Conservation (phyloP, 2,113 vertebrate genomes). For the Sphyrna mokarran region DNA sequence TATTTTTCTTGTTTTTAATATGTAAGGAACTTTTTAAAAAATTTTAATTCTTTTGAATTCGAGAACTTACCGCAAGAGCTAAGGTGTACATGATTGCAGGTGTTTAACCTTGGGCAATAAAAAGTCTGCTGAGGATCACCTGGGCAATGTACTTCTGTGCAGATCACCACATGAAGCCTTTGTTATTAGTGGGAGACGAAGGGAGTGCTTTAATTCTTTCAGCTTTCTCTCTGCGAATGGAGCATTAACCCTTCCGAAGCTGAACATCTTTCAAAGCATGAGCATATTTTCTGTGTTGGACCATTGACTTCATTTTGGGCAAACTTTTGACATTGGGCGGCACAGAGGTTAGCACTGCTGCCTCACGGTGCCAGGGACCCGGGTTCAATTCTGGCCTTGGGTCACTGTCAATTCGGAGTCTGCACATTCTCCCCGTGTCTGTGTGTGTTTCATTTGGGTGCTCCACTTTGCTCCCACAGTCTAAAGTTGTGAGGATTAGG, state of each 20-base stretch:
- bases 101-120: slow-evolving; percentile 34
- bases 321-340: neutral
- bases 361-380: too few species aligned
- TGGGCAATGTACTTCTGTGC: slow-evolving; percentile 10
- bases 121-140: slow-evolving; percentile 24
- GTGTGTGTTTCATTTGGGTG: too few species aligned
- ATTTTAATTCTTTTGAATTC: slow-evolving; percentile 35
- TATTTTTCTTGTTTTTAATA: slow-evolving; percentile 34
- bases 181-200: slow-evolving; percentile 13
- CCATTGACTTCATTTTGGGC: neutral
- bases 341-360: too few species aligned
- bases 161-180: slow-evolving; percentile 26
- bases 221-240: neutral
- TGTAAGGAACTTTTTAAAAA: neutral
- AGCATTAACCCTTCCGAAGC: slow-evolving; percentile 12
- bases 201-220: slow-evolving; percentile 20
- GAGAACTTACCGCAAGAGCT: slow-evolving; percentile 15
- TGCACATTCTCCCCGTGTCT: too few species aligned
- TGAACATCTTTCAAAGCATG: neutral
- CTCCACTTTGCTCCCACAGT: too few species aligned
- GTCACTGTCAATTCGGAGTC: too few species aligned
- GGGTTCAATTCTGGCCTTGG: too few species aligned
- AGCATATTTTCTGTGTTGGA: neutral
- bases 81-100: slow-evolving; percentile 28
- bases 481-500: too few species aligned